Evolutionary conservation across 2,797 vertebrate genomes (phyloP), one percentile per base, ranked within the genome.

Genomic region (Epinephelus awoara): DNA sequence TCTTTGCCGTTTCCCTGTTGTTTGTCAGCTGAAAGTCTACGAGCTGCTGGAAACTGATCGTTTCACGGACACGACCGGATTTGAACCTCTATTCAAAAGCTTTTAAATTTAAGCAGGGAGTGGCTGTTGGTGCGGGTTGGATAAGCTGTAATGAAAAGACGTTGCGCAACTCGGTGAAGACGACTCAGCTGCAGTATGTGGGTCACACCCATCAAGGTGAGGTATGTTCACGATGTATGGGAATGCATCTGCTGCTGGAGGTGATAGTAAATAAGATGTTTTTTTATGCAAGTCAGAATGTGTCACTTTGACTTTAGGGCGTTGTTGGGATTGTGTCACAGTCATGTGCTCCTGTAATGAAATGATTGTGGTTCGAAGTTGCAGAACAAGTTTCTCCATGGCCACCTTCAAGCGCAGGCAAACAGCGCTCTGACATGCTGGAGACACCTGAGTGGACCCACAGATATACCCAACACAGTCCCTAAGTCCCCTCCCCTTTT

Each of bases 191-290:
- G 0, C 19, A 8, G 40, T 13, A 10, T 21, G 6, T 13, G 44
- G 21, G 78, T 25, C 76, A 73, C 83, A 72, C 83, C 85, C 83
- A 57, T 29, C 19, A 65, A 58, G 70, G 73, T 69, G 21, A 72
- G 67, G 71, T 34, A 17, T 67, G 58, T 55, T 23, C 4, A 8
- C 10, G 4, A 18, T 57, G 58, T 6, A 6, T 8, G 52, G 19
- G 34, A 29, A 18, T 0, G 9, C 21, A 11, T 4, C 15, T 2
- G n/a, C 23, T 46, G 8, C 12, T 19, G 40, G 3, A 12, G 54
- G 5, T 10, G 54, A 17, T 52, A 1, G 57, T 27, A 47, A 23
- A 40, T 40, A 5, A 14, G 2, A 19, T 7, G 13, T 2, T 19
- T 46, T 46, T 7, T 8, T 18, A 25, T 2, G 1, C 1, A 6